These are phyloP conservation scores for Allolobophora icterica DNA, from an alignment of 2,888 invertebrate species.

Conservation along the genomic window DNA sequence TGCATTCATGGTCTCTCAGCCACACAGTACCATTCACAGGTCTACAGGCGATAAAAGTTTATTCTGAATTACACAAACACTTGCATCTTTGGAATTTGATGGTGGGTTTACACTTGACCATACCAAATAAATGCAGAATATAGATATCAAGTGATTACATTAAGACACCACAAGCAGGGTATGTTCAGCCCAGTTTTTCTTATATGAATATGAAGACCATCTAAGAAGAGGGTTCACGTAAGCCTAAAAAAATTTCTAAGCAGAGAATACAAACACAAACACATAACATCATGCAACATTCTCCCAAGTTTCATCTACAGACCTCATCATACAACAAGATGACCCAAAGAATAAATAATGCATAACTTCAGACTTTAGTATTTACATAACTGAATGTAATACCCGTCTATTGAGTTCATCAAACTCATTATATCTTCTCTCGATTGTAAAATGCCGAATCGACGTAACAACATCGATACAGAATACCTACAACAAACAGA, in stretches of 20 bases:
- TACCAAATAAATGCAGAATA: too few species aligned
- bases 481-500: slow-evolving; percentile 25
- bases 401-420: slow-evolving; percentile 27
- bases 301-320: background rate
- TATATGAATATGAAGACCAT: background rate
- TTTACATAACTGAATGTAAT: slow-evolving; percentile 11
- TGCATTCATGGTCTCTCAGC: too few species aligned
- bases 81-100: too few species aligned
- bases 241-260: background rate
- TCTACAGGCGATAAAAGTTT: too few species aligned
- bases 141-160: too few species aligned
- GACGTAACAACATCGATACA: slow-evolving; percentile 27
- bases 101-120: too few species aligned
- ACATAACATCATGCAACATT: background rate
- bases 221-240: background rate
- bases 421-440: slow-evolving; percentile 33
- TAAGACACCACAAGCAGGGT: too few species aligned
- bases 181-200: too few species aligned
- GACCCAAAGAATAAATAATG: background rate
- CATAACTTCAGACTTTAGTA: background rate
- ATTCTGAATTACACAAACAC: too few species aligned
- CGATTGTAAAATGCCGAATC: background rate
- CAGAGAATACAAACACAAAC: background rate
- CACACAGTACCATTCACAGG: too few species aligned
- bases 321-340: background rate